Percentiles rank a stretch among this genome's conserved stretches.
phyloP scores from a whole-genome alignment of 2,888 invertebrate species.

The Tetanocera ferruginea region DNA sequence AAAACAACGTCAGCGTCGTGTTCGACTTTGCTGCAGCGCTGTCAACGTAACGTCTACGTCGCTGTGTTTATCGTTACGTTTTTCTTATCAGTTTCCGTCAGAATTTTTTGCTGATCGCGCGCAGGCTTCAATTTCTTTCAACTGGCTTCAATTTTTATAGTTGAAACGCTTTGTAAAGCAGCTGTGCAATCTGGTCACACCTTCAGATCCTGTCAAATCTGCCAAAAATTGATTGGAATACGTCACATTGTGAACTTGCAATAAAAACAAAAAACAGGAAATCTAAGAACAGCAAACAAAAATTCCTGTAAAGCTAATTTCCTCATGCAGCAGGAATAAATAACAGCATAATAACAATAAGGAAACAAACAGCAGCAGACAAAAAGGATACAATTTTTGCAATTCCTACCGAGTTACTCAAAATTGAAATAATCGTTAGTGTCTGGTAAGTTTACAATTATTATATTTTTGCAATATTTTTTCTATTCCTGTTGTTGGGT shows the following conservation, averaged over 20 bases:
- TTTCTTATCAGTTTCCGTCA: slow-evolving; percentile 15
- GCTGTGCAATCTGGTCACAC: background rate
- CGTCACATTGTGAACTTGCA: background rate
- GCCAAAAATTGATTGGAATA: background rate
- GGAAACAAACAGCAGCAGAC: background rate
- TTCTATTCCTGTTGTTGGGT: too few species aligned
- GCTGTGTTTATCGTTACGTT: slow-evolving; percentile 1
- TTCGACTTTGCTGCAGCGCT: background rate
- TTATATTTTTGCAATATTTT: too few species aligned
- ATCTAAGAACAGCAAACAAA: background rate
- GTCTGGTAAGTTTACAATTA: too few species aligned
- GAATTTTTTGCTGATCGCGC: slow-evolving; percentile 21
- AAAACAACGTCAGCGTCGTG: too few species aligned
- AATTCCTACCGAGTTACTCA: too few species aligned
- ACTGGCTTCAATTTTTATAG: slow-evolving; percentile 7
- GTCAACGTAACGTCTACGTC: background rate
- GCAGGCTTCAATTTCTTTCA: slow-evolving; percentile 16
- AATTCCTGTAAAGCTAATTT: too few species aligned
- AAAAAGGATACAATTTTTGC: too few species aligned
- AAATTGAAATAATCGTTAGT: too few species aligned
- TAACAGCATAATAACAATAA: background rate
- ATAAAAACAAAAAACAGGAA: background rate
- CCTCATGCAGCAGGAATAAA: background rate
- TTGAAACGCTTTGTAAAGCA: slow-evolving; percentile 10
- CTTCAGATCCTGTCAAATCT: background rate